Base-by-base conservation (phyloP, 1,140 invertebrate genomes). In the Saccostrea cuccullata region DNA sequence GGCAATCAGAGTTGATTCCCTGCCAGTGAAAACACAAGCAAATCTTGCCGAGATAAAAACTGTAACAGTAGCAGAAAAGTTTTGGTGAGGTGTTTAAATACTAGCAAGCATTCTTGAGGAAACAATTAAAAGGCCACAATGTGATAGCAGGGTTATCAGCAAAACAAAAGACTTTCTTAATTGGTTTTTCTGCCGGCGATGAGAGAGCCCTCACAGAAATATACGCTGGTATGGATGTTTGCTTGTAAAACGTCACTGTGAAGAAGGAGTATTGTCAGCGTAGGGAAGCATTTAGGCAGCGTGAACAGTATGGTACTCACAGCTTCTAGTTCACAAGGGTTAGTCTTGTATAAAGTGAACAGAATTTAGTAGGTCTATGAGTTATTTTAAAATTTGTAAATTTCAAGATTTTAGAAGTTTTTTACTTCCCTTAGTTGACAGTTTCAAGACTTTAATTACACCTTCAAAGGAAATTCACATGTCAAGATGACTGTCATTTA, bases 111-210 rank as follows among this genome's bases (percentile, higher is more conserved):
- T 60, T 36, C 55, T 56, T 58, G 55, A 64, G 58, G 84, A 85
- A 85, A 85, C 84, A 85, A 85, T 85, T 85, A 60, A 85, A 85
- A 85, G 84, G 84, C 55, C 55, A 84, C 26, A 85, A 64, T 64
- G 55, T 64, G 58, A 85, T 58, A 85, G 55, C n/a, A 30, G 84
- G 55, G 84, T 85, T 85, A 85, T 85, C 84, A 40, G 55, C 55
- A 85, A 85, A 58, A 85, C 84, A 85, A 85, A 85, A 85, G 84
- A 85, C 84, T 85, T 64, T 58, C 84, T 64, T 85, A 85, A 85
- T 85, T 85, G 84, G 84, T 64, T 85, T 56, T 85, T 56, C 47
- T 85, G 84, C 30, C 60, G 30, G 26, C 70, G 70, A 77, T 77
- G 70, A 77, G 70, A 77, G 70, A 77, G 70, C 23, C 70, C 70